phyloP scores from a whole-genome alignment of 2,888 invertebrate species.

The Eristalis intricaria region DNA sequence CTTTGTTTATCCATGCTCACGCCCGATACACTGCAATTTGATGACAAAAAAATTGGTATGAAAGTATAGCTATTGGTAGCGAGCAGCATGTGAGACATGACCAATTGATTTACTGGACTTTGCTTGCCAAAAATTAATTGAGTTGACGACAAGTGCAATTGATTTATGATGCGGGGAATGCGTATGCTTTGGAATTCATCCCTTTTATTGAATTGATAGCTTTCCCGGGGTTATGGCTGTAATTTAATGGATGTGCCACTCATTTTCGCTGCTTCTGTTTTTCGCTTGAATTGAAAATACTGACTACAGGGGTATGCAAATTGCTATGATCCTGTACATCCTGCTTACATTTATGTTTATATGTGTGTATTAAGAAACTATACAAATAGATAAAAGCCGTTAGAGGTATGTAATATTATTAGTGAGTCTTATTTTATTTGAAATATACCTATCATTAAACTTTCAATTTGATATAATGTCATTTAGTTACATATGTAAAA shows the following conservation, averaged over 20 bases:
- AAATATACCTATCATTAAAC: too few relatives aligned
- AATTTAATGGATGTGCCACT: conserved; percentile 67
- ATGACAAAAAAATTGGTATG: conserved; percentile 15
- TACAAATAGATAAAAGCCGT: too few relatives aligned
- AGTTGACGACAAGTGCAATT: conserved; percentile 82
- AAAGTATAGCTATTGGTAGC: conserved; percentile 16
- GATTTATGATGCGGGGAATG: conserved; percentile 77
- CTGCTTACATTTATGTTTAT: background rate
- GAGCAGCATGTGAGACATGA: conserved; percentile 46
- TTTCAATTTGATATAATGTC: too few relatives aligned
- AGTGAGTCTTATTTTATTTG: background rate
- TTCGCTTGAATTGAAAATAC: background rate
- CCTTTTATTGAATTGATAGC: conserved; percentile 68
- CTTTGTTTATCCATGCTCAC: conserved; percentile 65
- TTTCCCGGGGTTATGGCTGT: conserved; percentile 49
- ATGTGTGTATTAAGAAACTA: background rate
- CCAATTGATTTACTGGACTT: conserved; percentile 80
- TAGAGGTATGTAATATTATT: too few relatives aligned
- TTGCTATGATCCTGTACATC: background rate
- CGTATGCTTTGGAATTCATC: conserved; percentile 66
- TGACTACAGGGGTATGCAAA: conserved; percentile 34
- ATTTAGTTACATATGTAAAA: background rate
- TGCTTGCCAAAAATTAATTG: conserved; percentile 82
- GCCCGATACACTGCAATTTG: conserved; percentile 59
- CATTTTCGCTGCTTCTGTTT: conserved; percentile 20